Conservation (phyloP, 2,888 invertebrate genomes). For the Noctua janthina region DNA sequence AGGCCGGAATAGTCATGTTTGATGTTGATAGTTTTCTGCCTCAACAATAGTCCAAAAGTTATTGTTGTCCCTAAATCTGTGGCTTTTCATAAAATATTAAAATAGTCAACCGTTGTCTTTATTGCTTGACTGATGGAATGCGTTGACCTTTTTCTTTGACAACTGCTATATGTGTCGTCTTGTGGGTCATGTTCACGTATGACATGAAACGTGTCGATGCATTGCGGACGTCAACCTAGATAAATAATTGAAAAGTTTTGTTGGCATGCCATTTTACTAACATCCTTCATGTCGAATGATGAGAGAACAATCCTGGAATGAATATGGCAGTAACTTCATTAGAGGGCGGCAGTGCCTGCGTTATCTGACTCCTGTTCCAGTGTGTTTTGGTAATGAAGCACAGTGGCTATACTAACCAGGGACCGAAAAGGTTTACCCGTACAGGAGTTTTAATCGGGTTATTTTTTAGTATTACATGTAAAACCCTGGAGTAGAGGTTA, state of each 20-base stretch:
- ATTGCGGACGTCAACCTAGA: background rate
- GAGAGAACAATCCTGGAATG: background rate
- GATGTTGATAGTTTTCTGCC: background rate
- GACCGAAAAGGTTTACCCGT: too few species aligned
- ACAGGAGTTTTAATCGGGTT: too few species aligned
- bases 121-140: background rate
- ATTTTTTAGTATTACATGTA: too few species aligned
- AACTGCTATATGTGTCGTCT: background rate
- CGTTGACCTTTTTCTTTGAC: background rate
- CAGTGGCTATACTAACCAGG: too few species aligned
- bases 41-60: background rate
- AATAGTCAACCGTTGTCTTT: background rate
- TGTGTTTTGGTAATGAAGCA: too few species aligned
- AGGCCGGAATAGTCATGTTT: too few species aligned
- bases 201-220: conserved; percentile 19
- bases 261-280: background rate
- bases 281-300: background rate
- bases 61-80: background rate
- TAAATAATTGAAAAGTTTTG: background rate
- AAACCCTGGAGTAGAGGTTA: too few species aligned
- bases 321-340: background rate
- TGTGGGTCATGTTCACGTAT: background rate
- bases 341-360: background rate
- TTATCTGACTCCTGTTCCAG: background rate
- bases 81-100: conserved; percentile 6